Base-by-base conservation (phyloP, 1,140 invertebrate species). In the Drosophila nikananu region DNA sequence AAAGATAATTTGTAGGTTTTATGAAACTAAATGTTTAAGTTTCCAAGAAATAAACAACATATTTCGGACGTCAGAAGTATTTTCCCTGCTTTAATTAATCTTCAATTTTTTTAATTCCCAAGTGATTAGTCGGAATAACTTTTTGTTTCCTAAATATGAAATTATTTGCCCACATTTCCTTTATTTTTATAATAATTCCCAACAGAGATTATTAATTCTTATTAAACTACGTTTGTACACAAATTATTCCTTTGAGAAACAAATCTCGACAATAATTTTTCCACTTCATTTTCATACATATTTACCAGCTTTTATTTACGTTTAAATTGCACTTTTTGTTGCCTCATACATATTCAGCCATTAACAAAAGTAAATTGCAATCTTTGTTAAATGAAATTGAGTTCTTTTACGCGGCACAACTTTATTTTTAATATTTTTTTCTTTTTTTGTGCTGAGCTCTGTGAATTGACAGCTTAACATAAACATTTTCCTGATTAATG, bases 401-500 rank as follows among this genome's bases (percentile, higher is more conserved):
- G 67, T 71, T 68, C 64, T 71, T 70, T 71, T 68, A 27, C n/a
- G 32, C 13, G 21, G 35, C 35, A 25, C 17, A 66, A 67, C 44
- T 41, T 55, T 39, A 37, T 23, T 25, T 57, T 55, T 10, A 3
- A n/a, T 21, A n/a, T n/a, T n/a, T n/a, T 37, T 46, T 37, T 46
- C 35, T 17, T 27, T 15, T 54, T 55, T 35, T 57, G 6, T 39
- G 12, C 48, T 60, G 66, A 73, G 42, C 44, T 60, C 44, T 60
- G 54, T 35, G 44, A 37, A 73, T 61, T 61, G 67, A 52, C 54
- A 67, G 70, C 60, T 73, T 73, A 73, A 73, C 70, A 73, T 73
- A 61, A 49, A 73, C 37, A 73, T 60, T 71, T 61, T 42, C 15
- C 68, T 73, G 67, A 73, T 73, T 73, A 73, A 73, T 73, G 71